Conservation (phyloP, 35 echinoderm and acorn worm species). For the Nesometra sesokonis region DNA sequence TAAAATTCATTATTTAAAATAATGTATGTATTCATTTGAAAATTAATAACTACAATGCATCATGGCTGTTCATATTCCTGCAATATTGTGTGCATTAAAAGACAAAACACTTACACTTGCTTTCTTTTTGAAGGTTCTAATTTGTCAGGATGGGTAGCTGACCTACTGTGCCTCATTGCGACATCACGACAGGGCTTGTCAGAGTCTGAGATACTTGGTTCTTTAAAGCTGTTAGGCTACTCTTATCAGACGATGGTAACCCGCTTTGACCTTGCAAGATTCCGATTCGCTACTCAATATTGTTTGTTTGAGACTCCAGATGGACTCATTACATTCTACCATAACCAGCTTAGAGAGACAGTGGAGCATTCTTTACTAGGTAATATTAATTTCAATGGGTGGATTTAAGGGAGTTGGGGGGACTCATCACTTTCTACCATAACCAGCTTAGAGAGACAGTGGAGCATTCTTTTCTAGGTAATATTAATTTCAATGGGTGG, state of each 20-base stretch:
- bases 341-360: conserved; percentile 79
- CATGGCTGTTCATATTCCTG: too few relatives aligned
- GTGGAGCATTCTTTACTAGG: conserved; percentile 72
- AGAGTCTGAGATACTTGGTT: conserved; percentile 48
- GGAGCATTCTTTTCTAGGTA: conserved; percentile 68
- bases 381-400: conserved; percentile 16
- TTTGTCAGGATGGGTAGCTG: conserved; percentile 76
- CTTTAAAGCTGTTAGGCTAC: conserved; percentile 67
- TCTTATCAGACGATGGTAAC: conserved; percentile 44
- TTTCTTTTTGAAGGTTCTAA: neutral
- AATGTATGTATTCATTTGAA: too few relatives aligned
- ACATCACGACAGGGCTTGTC: conserved; percentile 78
- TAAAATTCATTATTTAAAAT: too few relatives aligned
- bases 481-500: neutral
- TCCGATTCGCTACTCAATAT: conserved; percentile 78
- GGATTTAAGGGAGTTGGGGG: conserved; percentile 6
- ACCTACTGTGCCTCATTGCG: conserved; percentile 63
- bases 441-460: conserved; percentile 84
- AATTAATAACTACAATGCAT: too few relatives aligned
- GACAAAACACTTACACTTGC: neutral
- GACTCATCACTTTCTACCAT: conserved; percentile 75
- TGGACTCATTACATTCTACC: conserved; percentile 73
- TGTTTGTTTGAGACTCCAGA: conserved; percentile 72
- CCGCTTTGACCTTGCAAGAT: conserved; percentile 74
- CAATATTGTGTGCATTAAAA: too few relatives aligned